phyloP scores from a whole-genome alignment of 2,888 invertebrate species.

The Amphipyra berbera region DNA sequence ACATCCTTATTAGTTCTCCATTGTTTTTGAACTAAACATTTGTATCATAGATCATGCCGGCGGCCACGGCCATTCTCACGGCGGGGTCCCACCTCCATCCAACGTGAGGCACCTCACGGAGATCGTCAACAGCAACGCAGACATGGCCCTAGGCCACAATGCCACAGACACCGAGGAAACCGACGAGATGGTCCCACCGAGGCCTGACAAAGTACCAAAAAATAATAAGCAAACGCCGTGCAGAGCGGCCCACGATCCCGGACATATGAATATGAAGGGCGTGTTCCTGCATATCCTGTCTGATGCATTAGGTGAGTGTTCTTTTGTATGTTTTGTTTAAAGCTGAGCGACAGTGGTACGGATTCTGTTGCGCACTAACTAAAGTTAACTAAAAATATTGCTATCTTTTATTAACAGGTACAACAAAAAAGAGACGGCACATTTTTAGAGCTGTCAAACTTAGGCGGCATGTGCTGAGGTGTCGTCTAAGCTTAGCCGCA shows the following conservation, averaged over 20 bases:
- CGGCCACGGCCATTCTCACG: conserved; percentile 92
- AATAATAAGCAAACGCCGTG: conserved; percentile 82
- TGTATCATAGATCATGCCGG: conserved; percentile 92
- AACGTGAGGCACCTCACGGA: conserved; percentile 85
- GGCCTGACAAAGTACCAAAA: conserved; percentile 70
- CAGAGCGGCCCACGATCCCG: conserved; percentile 86
- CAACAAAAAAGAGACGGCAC: too few relatives aligned
- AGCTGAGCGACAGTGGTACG: too few relatives aligned
- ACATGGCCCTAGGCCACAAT: conserved; percentile 84
- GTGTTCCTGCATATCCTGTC: conserved; percentile 99
- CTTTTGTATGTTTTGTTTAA: conserved; percentile 9
- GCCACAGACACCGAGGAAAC: conserved; percentile 84
- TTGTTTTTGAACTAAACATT: conserved; percentile 9
- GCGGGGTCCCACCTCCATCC: conserved; percentile 86
- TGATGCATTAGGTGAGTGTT: conserved; percentile 96
- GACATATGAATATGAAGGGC: conserved; percentile 99
- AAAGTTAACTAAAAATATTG: too few relatives aligned
- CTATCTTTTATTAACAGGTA: too few relatives aligned
- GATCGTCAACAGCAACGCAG: conserved; percentile 86
- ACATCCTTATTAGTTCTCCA: not conserved
- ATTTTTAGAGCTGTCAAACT: too few relatives aligned
- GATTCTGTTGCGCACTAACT: too few relatives aligned
- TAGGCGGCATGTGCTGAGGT: too few relatives aligned
- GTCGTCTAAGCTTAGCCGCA: too few relatives aligned
- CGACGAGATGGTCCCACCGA: conserved; percentile 85